Evolutionary conservation across 2,113 vertebrate genomes (phyloP), one percentile per base, ranked within the genome.

Genomic region (Dicerorhinus sumatrensis): DNA sequence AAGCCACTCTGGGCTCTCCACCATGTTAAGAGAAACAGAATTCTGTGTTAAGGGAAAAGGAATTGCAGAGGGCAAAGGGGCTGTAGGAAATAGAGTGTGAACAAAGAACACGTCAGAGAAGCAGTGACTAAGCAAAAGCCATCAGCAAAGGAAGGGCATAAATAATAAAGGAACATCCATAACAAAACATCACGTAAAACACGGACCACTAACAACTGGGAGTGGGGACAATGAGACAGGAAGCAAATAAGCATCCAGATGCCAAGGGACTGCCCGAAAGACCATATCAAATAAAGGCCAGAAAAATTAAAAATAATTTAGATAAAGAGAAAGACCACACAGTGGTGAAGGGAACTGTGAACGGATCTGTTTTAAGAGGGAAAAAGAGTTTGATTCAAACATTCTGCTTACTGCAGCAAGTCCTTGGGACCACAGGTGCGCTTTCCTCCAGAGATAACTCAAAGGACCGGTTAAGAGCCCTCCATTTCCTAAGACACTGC

Each of bases 141-240:
- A 23, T 73, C 65, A 13, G 77, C 58, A 46, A n/a, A 85, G 73
- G 72, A 87, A 65, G 48, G 18, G 20, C 75, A 79, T 95, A 56
- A 92, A 90, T 90, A 81, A 97, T 88, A 88, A 89, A 97, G 87
- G 80, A 94, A 70, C 29, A 14, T 51, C 67, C 92, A 85, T 54
- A 87, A 42, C 36, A 51, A 17, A 88, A 54, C 18, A 21, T 39
- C 72, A 8, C 29, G 14, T 21, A 33, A 51, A 62, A 14, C 4
- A 3, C 0, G 54, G 6, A 36, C 11, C 9, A 33, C 12, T 36
- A 56, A 20, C 20, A 60, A 48, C 0, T 42, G 17, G 13, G 3
- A n/a, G 10, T 1, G 7, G 29, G 13, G 46, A 72, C 70, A 89
- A 65, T 39, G 27, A 75, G 33, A 27, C 4, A 1, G 29, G 58